phyloP scores from a whole-genome alignment of 1,140 invertebrate species.

The Colletes latitarsis region DNA sequence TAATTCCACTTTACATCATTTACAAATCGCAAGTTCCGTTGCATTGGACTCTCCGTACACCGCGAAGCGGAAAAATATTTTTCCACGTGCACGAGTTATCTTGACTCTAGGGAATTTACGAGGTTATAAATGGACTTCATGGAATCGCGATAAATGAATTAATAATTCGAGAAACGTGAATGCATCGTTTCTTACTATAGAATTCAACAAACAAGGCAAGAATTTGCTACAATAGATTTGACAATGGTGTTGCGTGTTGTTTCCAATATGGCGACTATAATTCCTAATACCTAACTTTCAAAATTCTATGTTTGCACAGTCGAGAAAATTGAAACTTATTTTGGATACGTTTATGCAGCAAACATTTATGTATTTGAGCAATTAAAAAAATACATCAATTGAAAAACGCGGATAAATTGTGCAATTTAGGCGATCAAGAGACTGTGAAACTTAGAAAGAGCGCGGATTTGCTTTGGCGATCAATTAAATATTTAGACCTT shows the following conservation, averaged over 20 bases:
- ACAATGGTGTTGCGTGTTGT: too few relatives aligned
- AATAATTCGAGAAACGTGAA: neutral
- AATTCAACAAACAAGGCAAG: neutral
- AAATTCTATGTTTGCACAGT: too few relatives aligned
- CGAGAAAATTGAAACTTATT: too few relatives aligned
- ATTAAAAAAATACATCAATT: too few relatives aligned
- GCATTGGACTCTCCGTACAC: too few relatives aligned
- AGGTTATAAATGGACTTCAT: neutral
- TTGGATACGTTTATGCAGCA: too few relatives aligned
- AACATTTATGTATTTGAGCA: too few relatives aligned
- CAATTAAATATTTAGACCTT: conserved; percentile 48
- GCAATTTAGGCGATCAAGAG: neutral
- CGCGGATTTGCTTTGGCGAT: conserved; percentile 17
- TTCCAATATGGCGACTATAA: too few relatives aligned
- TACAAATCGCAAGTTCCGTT: too few relatives aligned
- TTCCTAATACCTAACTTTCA: too few relatives aligned
- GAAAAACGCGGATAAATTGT: conserved; percentile 12
- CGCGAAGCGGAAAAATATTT: neutral
- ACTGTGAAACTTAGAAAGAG: neutral
- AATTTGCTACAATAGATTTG: too few relatives aligned
- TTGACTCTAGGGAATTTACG: neutral
- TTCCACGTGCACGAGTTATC: conserved; percentile 10
- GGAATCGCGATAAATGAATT: neutral
- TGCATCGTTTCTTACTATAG: neutral
- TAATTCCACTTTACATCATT: neutral